Percentiles rank a stretch among this genome's conserved stretches.
These are phyloP conservation scores for Syritta pipiens DNA, from an alignment of 2,888 invertebrate genomes.

Conservation along the genomic window DNA sequence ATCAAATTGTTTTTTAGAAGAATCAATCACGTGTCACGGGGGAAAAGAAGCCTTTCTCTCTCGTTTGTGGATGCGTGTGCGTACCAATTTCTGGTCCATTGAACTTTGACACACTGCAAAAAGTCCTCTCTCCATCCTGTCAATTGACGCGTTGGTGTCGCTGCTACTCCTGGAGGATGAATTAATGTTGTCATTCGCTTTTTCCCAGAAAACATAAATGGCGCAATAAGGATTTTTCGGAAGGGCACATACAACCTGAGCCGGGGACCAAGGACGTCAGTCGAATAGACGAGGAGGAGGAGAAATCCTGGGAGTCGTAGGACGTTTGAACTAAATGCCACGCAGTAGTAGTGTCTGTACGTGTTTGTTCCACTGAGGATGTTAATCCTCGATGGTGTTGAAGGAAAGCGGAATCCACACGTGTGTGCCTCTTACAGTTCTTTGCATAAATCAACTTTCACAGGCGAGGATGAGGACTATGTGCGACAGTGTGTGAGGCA, in stretches of 20 bases:
- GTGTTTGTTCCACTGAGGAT: constrained; percentile 33
- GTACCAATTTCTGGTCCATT: constrained; percentile 3
- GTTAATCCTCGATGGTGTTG: constrained; percentile 44
- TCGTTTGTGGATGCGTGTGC: no score
- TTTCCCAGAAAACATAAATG: neutral
- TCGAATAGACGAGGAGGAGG: no score
- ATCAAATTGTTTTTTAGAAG: neutral
- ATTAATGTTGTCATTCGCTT: constrained; percentile 21
- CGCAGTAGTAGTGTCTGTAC: constrained; percentile 1
- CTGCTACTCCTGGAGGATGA: no score
- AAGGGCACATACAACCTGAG: no score
- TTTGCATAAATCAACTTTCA: constrained; percentile 56
- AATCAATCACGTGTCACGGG: constrained; percentile 11
- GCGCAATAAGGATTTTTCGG: neutral
- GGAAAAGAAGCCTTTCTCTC: constrained; percentile 4
- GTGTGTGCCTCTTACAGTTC: constrained; percentile 32
- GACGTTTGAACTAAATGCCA: neutral
- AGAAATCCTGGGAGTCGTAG: neutral
- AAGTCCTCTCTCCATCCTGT: neutral
- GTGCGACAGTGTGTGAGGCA: constrained; percentile 9
- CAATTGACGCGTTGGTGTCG: no score
- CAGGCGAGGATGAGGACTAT: constrained; percentile 1
- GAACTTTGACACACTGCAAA: neutral
- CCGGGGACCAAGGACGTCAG: no score
- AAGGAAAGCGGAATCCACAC: constrained; percentile 45